Evolutionary conservation across 53 echinoderm and acorn worm species (phyloP).

Genomic region (Henricia sp.): DNA sequence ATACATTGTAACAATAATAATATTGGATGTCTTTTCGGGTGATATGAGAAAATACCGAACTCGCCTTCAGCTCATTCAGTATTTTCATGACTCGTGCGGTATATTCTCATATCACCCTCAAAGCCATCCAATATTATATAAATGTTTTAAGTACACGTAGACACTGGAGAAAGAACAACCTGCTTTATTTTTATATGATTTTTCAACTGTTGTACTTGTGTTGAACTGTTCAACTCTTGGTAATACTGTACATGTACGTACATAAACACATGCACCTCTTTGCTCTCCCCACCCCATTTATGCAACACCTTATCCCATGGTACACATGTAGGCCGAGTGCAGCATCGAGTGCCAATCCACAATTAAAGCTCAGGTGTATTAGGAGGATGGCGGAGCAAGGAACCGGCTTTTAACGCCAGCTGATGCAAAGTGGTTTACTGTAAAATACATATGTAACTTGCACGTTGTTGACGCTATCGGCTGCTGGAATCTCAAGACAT

Average conservation of each 20-base stretch:
- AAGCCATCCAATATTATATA: no score
- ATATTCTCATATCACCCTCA: no score
- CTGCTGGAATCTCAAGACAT: constrained; percentile 13
- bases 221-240: not conserved
- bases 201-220: no score
- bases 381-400: not conserved
- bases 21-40: no score
- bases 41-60: no score
- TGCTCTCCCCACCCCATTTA: not conserved
- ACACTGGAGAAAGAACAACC: no score
- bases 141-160: no score
- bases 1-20: no score
- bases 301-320: no score
- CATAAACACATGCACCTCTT: not conserved
- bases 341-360: not conserved
- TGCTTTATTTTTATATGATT: no score
- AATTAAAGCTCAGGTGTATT: constrained; percentile 39
- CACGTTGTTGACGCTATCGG: constrained; percentile 23
- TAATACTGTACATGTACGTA: not conserved
- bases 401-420: constrained; percentile 17
- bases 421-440: constrained; percentile 16
- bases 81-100: no score
- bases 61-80: no score
- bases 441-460: not conserved
- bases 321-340: constrained; percentile 5